These are phyloP conservation scores for Theristicus caerulescens DNA, from an alignment of 2,113 vertebrate genomes.

Conservation along the genomic window DNA sequence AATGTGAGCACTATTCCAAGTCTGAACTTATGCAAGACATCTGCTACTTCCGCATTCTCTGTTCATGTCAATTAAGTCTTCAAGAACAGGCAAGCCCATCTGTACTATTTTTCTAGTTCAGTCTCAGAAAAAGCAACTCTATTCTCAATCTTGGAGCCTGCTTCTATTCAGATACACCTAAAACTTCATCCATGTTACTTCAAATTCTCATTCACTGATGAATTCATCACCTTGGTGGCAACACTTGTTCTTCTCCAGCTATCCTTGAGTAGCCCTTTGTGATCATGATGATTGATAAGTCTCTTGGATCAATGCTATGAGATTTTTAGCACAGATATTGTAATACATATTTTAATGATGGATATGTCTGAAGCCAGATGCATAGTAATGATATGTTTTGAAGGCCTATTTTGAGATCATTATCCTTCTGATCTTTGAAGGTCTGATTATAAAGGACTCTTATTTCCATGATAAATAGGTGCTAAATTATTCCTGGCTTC, in stretches of 20 bases:
- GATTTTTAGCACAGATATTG: conserved; percentile 28
- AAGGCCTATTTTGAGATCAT: conserved; percentile 42
- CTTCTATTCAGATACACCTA: neutral
- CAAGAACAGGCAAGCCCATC: neutral
- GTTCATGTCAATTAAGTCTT: neutral
- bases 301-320: conserved; percentile 40
- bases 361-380: neutral
- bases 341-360: conserved; percentile 37
- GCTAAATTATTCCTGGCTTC: conserved; percentile 43
- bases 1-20: neutral
- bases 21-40: neutral
- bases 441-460: conserved; percentile 45
- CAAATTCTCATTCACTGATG: neutral
- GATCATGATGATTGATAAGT: conserved; percentile 50
- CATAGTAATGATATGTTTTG: conserved; percentile 44
- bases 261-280: conserved; percentile 47
- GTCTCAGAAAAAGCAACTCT: neutral
- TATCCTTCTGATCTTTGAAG: conserved; percentile 57
- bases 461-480: conserved; percentile 55
- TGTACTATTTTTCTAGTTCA: neutral
- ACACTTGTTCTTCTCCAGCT: neutral
- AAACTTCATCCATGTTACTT: neutral
- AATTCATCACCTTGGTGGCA: conserved; percentile 26
- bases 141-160: neutral
- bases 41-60: neutral